Base-by-base conservation (phyloP, 2,797 vertebrate species). In the Mareca penelope region DNA sequence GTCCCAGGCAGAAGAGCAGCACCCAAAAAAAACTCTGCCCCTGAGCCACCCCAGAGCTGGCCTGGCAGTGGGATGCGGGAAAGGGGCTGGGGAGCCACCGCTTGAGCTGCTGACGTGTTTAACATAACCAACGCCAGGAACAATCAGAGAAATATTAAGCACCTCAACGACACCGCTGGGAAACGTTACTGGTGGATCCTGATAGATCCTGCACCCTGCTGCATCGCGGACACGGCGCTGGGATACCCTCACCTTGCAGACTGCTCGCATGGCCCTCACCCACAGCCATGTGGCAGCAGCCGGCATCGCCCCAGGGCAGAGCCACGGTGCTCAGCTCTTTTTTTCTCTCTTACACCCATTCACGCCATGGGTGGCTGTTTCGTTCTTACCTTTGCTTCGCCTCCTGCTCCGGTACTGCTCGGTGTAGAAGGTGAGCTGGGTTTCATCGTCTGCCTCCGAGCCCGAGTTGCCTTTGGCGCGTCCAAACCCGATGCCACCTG, bases 341-440 rank as follows among this genome's bases (percentile, higher is more conserved):
- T 55, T 24, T 28, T 19, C 10, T 1, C 57, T n/a, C 67, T 21
- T 8, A 15, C 10, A 9, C 10, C 26, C 46, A 7, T 0, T 4
- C 10, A 13, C 19, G 14, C 55, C 77, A 29, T 15, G 1, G 1
- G 6, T 2, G 7, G 53, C n/a, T 4, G 8, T 0, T 2, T 4
- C 2, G 35, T 10, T 26, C 5, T 4, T 98, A 99, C 99, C 99
- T 99, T 99, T 99, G 97, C 98, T 99, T 72, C 99, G 98, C 21
- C 98, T 96, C 19, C 98, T 98, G 69, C 99, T 99, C 90, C 98
- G 98, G 67, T 99, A 98, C 96, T 99, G 99, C 93, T 99, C 99
- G 0, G 99, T 99, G 97, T 99, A 99, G 96, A 99, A 99, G 33
- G 99, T 99, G 88, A 99, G 98, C 88, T 99, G 99, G 26, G 97